phyloP scores from a whole-genome alignment of 1,140 invertebrate genomes.

The Philotrypesis tridentata region DNA sequence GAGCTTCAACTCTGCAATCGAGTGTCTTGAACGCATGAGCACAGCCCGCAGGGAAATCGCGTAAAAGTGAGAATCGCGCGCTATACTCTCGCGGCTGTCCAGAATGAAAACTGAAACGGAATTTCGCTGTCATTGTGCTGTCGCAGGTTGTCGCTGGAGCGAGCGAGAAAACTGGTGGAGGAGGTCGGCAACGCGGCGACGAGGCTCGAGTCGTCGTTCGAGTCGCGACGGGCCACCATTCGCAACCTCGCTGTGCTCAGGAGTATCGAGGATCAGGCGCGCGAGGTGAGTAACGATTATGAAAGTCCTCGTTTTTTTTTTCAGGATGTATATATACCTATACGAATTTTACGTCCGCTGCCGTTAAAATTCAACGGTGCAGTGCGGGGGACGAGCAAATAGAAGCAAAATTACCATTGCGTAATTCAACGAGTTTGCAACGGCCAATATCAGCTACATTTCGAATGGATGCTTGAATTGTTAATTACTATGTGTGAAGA shows the following conservation, averaged over 20 bases:
- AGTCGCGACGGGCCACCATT: slow-evolving; percentile 70
- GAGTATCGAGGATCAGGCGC: slow-evolving; percentile 71
- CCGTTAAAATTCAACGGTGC: too few species aligned
- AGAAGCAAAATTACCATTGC: too few species aligned
- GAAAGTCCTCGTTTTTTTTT: too few species aligned
- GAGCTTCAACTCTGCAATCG: not conserved
- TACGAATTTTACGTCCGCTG: too few species aligned
- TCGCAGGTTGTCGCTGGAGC: slow-evolving; percentile 66
- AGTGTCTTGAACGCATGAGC: too few species aligned
- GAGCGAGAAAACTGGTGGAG: slow-evolving; percentile 67
- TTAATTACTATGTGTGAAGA: too few species aligned
- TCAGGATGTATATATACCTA: too few species aligned
- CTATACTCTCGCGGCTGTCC: not conserved
- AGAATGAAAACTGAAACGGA: not conserved
- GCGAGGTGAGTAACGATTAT: slow-evolving; percentile 65
- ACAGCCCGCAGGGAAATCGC: not conserved
- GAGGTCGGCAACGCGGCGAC: slow-evolving; percentile 71
- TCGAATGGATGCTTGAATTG: too few species aligned
- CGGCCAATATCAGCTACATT: too few species aligned
- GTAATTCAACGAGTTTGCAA: too few species aligned
- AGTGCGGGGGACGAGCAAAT: too few species aligned
- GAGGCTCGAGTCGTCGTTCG: slow-evolving; percentile 70
- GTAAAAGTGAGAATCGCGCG: not conserved
- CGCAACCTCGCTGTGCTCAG: slow-evolving; percentile 70
- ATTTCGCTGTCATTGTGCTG: slow-evolving; percentile 17